Conservation (phyloP, 2,797 vertebrate species). For the Bryconaethiops microstoma region DNA sequence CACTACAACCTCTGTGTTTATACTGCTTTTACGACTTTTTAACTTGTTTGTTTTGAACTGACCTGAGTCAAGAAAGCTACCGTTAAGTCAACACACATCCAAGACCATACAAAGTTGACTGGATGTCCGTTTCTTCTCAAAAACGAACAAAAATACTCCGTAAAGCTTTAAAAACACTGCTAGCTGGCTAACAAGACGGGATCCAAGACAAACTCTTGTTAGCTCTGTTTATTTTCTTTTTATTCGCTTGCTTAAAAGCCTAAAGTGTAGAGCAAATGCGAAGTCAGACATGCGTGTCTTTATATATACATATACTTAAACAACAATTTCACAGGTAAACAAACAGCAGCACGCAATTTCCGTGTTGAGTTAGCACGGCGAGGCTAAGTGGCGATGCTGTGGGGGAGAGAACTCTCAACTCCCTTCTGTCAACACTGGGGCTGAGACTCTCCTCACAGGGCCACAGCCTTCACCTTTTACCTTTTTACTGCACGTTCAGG, state of each 20-base stretch:
- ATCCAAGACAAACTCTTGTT: background rate
- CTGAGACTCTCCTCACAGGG: background rate
- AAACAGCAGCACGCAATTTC: background rate
- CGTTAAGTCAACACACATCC: background rate
- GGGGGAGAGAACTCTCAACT: background rate
- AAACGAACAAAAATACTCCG: too few species aligned
- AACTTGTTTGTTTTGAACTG: background rate
- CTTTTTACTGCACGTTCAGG: background rate
- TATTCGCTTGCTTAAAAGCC: background rate
- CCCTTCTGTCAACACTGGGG: conserved; percentile 42
- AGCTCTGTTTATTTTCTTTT: background rate
- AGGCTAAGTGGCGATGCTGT: background rate
- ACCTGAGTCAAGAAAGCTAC: background rate
- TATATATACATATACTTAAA: too few species aligned
- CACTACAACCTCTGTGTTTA: too few species aligned
- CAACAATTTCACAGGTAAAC: background rate
- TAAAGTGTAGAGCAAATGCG: too few species aligned
- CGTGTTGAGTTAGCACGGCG: background rate
- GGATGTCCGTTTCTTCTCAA: too few species aligned
- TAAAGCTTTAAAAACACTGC: background rate
- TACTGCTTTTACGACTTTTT: background rate
- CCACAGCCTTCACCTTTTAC: background rate
- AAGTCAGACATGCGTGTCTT: too few species aligned
- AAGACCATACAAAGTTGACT: too few species aligned
- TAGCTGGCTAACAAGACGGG: background rate